Base-by-base conservation (phyloP, 2,113 vertebrate species). In the Microtus oregoni region DNA sequence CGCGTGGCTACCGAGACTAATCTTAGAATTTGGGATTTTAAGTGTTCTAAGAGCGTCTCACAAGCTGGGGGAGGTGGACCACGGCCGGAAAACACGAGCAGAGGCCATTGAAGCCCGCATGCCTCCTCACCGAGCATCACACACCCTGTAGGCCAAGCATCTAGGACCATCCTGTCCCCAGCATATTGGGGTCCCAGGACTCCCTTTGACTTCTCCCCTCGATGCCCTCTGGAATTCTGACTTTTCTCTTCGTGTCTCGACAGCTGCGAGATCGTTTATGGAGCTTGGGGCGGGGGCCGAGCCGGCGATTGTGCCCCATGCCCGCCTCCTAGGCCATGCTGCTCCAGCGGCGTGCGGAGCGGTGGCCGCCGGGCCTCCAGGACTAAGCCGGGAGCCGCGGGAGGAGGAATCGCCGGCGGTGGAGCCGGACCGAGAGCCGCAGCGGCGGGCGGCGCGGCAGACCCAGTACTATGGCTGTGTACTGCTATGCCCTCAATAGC, bases 381-480 rank as follows among this genome's bases (percentile, higher is more conserved):
- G 93, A 67, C 95, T 47, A 2, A 96, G 9, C 92, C 41, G 32
- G 92, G 97, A 91, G 96, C 97, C 92, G 85, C 86, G 90, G 44
- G 79, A 97, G 97, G 95, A 55, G 70, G 94, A 94, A 96, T 94
- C 78, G 94, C 96, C 20, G 91, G 97, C 92, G 35, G 98, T 86
- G 28, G 97, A 38, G 93, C 79, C 22, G 82, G 95, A 65, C 26
- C 78, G 1, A 67, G 92, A 79, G 94, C 96, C 89, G 96, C 96
- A 65, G 96, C 93, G 47, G 94, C 95, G 65, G 92, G 92, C 94
- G 90, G 98, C 97, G 97, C 96, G n/a, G 96, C 93, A 86, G 87
- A 95, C 98, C 97, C 96, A 97, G 96, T 98, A 99, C 99, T 99
- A 99, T 99, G 99, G 99, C 99, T 76, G 97, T 99, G 98, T 99